Base-by-base conservation (phyloP, 2,113 vertebrate species). In the Semnornis frantzii region DNA sequence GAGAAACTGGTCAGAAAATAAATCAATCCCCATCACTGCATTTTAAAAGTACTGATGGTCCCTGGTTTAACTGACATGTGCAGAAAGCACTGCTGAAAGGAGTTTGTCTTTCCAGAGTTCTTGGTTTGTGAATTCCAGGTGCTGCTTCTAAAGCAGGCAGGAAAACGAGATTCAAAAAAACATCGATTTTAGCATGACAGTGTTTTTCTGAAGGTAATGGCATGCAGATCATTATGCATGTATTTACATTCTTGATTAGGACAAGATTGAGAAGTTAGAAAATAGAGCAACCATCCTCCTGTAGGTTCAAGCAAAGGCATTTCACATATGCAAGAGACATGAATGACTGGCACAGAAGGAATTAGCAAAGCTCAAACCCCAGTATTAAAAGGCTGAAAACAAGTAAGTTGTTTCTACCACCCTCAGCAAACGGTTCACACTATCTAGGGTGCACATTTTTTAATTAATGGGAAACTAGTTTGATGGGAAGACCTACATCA, bases 211-310 rank as follows among this genome's bases (percentile, higher is more conserved):
- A 88, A 85, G 85, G 60, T 95, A 95, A 96, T 93, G 46, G 31
- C 44, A 97, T 94, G 94, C 92, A 93, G 84, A 93, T 94, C n/a
- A 89, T 65, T 60, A 82, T 84, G 88, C 71, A 75, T 76, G 20
- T 55, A 96, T 94, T 95, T 96, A 63, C 85, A 93, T 96, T 92
- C 89, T 94, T 94, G 89, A 97, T 93, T 93, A 92, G 78, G 34
- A 91, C 34, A 39, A 75, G 85, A 92, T 16, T 88, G 90, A 90
- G 80, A 74, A 82, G 24, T 37, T 94, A 93, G 85, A 73, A 93
- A 96, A 94, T 64, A 75, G 55, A 92, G 83, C 85, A 78, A 19
- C 6, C 37, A 82, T 85, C 65, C 87, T 87, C 21, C 63, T 77
- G 77, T 5, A 87, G 77, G 66, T 82, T 83, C 85, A 71, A 89